These are phyloP conservation scores for Sthenelais limicola DNA, from an alignment of 2,888 invertebrate genomes.

Conservation along the genomic window DNA sequence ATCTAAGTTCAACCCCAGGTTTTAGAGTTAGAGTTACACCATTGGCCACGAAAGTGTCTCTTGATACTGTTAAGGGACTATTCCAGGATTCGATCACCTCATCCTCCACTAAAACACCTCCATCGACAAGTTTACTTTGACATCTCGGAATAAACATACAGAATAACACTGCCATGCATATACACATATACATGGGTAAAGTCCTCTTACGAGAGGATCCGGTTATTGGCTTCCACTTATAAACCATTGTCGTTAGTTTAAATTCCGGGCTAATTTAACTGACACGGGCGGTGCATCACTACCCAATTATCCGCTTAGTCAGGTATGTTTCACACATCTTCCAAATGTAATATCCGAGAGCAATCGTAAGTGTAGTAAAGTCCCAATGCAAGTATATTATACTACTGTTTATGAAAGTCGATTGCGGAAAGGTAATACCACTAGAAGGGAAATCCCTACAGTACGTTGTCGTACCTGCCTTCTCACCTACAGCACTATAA, in stretches of 20 bases:
- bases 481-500: neutral
- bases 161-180: neutral
- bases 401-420: no score
- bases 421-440: neutral
- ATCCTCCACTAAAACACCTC: neutral
- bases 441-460: neutral
- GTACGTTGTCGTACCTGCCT: neutral
- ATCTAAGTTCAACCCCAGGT: conserved; percentile 90
- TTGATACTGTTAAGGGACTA: conserved; percentile 4
- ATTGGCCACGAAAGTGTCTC: conserved; percentile 75
- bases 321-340: no score
- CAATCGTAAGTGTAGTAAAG: no score
- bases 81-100: conserved; percentile 18
- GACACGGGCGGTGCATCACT: no score
- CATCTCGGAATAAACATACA: no score
- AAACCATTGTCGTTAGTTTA: no score
- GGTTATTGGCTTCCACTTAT: no score
- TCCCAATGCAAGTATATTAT: no score
- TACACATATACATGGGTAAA: neutral
- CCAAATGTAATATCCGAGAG: no score
- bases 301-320: no score
- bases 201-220: neutral
- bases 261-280: no score
- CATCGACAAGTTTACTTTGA: no score
- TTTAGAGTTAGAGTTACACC: conserved; percentile 88